Base-by-base conservation (phyloP, 2,797 vertebrate species). In the Bradypus variegatus region DNA sequence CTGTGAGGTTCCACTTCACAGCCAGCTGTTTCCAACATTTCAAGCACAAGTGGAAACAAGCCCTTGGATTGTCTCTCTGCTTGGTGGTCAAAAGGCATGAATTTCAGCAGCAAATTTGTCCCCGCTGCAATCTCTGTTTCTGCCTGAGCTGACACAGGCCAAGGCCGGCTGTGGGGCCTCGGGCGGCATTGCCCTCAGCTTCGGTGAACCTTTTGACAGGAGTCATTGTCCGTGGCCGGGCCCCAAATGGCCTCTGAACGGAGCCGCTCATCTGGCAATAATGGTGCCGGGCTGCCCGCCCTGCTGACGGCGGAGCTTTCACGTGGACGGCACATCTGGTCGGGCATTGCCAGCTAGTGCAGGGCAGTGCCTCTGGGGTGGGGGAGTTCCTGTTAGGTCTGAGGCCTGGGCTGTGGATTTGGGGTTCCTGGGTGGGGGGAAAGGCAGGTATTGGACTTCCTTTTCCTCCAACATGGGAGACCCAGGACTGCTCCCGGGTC, bases 91-190 rank as follows among this genome's bases (percentile, higher is more conserved):
- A 95, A 96, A 97, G 96, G 94, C 96, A 95, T 95, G 96, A 95
- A 97, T 97, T 97, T 96, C 95, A 97, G 96, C 86, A 77, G 95
- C 96, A 96, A 96, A 96, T 96, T 95, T 96, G 96, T 96, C 96
- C 96, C 94, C 93, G 84, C 96, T 95, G 96, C 96, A 97, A 95
- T 94, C 95, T 97, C 95, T 65, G 81, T 75, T 83, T 98, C 98
- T 97, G 97, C 98, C 96, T 98, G 98, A 98, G 97, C 98, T 97
- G 96, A 94, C 60, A 96, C 97, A 95, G 94, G 93, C 95, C 96
- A 95, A 96, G 97, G 95, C 87, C 72, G 29, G 80, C 92, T 69
- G 18, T 16, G 3, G 83, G 94, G 84, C 92, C 96, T 96, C 96
- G 96, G 96, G 96, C 96, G 95, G 95, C 97, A 97, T 87, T 2